Percentiles rank a stretch among this genome's conserved stretches.
phyloP scores from a whole-genome alignment of 2,797 vertebrate species.

The Thaleichthys pacificus region DNA sequence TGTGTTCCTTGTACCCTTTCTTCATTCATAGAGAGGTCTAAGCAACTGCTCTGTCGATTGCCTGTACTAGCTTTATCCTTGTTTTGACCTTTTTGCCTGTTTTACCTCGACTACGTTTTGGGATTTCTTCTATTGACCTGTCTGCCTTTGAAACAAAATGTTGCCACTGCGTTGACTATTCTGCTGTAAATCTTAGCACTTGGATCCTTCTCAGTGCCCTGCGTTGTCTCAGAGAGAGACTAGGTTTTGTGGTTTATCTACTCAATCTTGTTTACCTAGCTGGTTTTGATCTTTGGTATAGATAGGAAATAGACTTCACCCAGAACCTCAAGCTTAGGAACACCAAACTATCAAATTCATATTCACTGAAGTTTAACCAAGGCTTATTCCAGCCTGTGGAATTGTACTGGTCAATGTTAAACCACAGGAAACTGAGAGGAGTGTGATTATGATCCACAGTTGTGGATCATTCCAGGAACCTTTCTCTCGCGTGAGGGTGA shows the following conservation, averaged over 20 bases:
- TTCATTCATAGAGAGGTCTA: no score
- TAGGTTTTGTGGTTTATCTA: not conserved
- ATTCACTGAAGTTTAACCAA: not conserved
- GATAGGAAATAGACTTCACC: not conserved
- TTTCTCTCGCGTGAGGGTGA: slow-evolving; percentile 14
- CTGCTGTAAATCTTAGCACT: no score
- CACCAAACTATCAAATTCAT: not conserved
- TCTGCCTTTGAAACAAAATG: no score
- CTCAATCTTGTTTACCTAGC: not conserved
- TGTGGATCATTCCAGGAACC: slow-evolving; percentile 40
- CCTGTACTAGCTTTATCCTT: no score
- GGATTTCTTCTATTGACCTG: no score
- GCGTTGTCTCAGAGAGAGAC: not conserved
- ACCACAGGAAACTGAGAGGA: slow-evolving; percentile 28
- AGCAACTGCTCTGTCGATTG: no score
- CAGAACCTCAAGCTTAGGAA: not conserved
- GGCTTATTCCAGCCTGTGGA: not conserved
- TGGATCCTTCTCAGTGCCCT: no score
- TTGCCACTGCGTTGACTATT: no score
- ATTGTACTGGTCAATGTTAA: slow-evolving; percentile 11
- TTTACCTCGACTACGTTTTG: no score
- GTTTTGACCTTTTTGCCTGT: no score
- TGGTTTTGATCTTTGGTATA: not conserved
- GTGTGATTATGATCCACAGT: slow-evolving; percentile 18
- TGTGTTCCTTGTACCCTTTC: no score